Conservation (phyloP, 2,797 vertebrate genomes). For the Chelon labrosus region DNA sequence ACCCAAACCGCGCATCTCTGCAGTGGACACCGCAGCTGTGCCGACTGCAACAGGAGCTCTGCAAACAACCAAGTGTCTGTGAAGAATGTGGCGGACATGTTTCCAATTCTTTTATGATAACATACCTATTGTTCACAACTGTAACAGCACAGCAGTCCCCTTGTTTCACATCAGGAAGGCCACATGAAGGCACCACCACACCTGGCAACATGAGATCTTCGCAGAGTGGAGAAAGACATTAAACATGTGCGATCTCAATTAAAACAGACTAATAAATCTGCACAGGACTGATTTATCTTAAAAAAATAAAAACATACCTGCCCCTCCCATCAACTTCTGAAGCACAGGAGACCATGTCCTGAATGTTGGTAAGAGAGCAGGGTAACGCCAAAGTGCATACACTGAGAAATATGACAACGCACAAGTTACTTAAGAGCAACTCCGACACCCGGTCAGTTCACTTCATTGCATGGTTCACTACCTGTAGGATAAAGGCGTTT, state of each 20-base stretch:
- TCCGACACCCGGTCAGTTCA: not conserved
- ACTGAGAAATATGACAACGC: slow-evolving; percentile 80
- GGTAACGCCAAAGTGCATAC: slow-evolving; percentile 91
- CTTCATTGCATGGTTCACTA: slow-evolving; percentile 57
- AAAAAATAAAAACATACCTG: slow-evolving; percentile 83
- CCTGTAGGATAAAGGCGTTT: slow-evolving; percentile 94
- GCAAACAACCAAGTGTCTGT: slow-evolving; percentile 24
- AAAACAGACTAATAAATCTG: not conserved
- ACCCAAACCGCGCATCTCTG: slow-evolving; percentile 89
- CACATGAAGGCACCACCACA: slow-evolving; percentile 88
- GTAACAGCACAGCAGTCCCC: slow-evolving; percentile 90
- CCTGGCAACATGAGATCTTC: slow-evolving; percentile 98
- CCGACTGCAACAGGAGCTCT: slow-evolving; percentile 94
- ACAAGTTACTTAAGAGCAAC: not conserved
- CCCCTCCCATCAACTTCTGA: slow-evolving; percentile 92
- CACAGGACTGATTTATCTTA: not conserved
- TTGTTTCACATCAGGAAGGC: slow-evolving; percentile 88
- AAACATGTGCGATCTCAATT: not conserved
- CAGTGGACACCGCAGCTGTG: slow-evolving; percentile 87
- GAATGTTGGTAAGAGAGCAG: slow-evolving; percentile 90
- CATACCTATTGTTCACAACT: slow-evolving; percentile 90
- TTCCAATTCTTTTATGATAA: not conserved
- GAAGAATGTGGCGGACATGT: not conserved
- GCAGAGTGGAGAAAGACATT: slow-evolving; percentile 34
- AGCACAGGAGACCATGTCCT: slow-evolving; percentile 94